These are phyloP conservation scores for Mimachlamys varia DNA, from an alignment of 2,888 invertebrate species.

Conservation along the genomic window DNA sequence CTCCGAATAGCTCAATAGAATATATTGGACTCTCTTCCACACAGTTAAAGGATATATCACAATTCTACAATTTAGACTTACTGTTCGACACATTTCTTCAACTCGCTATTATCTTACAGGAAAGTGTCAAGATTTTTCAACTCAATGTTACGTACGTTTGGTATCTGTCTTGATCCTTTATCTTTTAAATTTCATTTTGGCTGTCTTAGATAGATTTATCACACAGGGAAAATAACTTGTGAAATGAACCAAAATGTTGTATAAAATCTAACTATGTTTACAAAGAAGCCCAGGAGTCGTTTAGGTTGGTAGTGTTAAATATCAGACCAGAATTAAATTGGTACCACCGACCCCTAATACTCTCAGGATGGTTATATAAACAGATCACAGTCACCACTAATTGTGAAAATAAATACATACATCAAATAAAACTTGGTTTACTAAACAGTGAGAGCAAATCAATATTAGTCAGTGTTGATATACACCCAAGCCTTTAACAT, in stretches of 20 bases:
- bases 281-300: neutral
- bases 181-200: neutral
- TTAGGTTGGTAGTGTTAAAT: neutral
- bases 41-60: too few species aligned
- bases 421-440: neutral
- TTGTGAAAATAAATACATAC: neutral
- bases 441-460: neutral
- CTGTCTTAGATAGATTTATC: neutral
- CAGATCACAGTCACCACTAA: neutral
- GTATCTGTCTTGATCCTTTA: neutral
- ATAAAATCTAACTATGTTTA: neutral
- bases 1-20: neutral
- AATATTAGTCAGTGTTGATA: neutral
- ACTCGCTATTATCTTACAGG: neutral
- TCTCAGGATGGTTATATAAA: neutral
- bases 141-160: neutral
- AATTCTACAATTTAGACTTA: too few species aligned
- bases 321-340: neutral
- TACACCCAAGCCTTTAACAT: neutral
- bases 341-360: neutral
- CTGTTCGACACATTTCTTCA: too few species aligned
- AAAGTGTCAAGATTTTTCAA: neutral
- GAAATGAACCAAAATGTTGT: too few species aligned
- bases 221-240: neutral
- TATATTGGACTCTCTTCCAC: neutral